Percentiles rank a stretch among this genome's conserved stretches.
These are phyloP conservation scores for Heliconius melpomene DNA, from an alignment of 1,140 invertebrate species.

Conservation along the genomic window DNA sequence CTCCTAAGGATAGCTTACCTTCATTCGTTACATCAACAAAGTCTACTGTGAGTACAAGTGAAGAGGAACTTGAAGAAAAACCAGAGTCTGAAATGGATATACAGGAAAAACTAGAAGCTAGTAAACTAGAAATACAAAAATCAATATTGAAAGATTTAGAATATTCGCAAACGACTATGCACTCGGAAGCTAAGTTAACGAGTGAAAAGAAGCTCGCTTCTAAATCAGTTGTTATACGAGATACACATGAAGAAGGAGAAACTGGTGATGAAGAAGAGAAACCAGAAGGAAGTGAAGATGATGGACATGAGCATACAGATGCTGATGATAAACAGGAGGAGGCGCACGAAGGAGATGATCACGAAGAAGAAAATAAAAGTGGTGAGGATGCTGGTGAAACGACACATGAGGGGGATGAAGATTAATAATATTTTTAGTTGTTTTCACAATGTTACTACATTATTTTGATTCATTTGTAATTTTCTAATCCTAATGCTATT, in stretches of 20 bases:
- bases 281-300: constrained; percentile 32
- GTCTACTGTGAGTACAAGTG: constrained; percentile 57
- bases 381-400: not conserved
- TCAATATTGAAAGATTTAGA: constrained; percentile 68
- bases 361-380: constrained; percentile 27
- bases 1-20: constrained; percentile 55
- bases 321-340: constrained; percentile 35
- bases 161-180: constrained; percentile 54
- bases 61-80: constrained; percentile 51
- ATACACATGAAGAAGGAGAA: constrained; percentile 47
- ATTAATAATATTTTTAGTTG: not conserved
- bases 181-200: constrained; percentile 50
- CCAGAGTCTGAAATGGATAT: constrained; percentile 52
- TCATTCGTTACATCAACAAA: constrained; percentile 67
- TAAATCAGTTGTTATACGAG: constrained; percentile 51
- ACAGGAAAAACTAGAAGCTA: constrained; percentile 58
- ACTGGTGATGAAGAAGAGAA: constrained; percentile 31
- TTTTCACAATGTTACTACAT: not conserved
- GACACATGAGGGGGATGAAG: not conserved
- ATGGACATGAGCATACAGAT: constrained; percentile 25
- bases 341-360: constrained; percentile 37
- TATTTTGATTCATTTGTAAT: not conserved
- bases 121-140: constrained; percentile 72
- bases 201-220: constrained; percentile 44
- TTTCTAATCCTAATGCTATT: not conserved